phyloP scores from a whole-genome alignment of 1,140 invertebrate species.

The Holotrichia oblita region DNA sequence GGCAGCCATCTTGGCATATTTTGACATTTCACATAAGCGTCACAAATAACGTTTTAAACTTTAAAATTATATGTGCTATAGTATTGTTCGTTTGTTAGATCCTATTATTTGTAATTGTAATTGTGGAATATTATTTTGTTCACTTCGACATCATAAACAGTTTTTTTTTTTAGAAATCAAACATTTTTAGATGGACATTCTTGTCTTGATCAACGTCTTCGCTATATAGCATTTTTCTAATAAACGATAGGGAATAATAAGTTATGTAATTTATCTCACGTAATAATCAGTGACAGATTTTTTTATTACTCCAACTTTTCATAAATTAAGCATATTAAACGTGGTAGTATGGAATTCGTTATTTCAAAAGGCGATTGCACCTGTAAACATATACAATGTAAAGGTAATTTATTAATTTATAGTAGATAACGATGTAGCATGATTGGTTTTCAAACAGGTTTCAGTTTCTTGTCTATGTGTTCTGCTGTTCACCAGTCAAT shows the following conservation, averaged over 20 bases:
- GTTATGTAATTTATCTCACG: background rate
- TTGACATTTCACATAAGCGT: no score
- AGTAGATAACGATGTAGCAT: conserved; percentile 16
- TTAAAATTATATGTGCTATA: no score
- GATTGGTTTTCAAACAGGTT: conserved; percentile 20
- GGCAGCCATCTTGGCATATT: no score
- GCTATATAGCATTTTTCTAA: background rate
- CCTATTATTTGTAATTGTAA: background rate
- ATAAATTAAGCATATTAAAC: conserved; percentile 9
- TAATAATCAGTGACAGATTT: conserved; percentile 8
- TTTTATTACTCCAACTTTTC: background rate
- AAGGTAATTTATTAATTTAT: conserved; percentile 8
- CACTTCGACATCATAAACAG: background rate
- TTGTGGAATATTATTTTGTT: background rate
- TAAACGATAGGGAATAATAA: background rate
- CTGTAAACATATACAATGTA: conserved; percentile 21
- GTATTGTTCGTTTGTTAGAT: no score
- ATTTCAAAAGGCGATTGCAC: conserved; percentile 2
- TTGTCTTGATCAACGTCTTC: no score
- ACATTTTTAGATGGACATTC: no score
- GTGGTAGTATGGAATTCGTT: background rate
- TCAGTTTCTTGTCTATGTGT: conserved; percentile 12
- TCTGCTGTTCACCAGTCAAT: background rate
- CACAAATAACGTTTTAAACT: no score
- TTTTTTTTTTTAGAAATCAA: background rate